Conservation (phyloP, 2,888 invertebrate species). For the Orgyia antiqua region DNA sequence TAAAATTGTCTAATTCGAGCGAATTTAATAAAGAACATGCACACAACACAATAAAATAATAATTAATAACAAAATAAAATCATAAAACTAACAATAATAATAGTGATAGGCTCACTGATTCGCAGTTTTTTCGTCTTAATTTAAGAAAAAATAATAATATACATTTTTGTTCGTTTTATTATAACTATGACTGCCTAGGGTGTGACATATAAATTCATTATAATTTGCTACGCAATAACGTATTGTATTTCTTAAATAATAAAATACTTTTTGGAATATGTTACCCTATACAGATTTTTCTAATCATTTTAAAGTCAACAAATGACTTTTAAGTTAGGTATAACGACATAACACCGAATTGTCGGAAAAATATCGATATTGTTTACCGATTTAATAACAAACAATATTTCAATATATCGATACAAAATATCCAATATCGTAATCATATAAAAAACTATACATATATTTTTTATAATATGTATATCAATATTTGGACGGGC, state of each 20-base stretch:
- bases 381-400: too few species aligned
- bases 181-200: slow-evolving; percentile 6
- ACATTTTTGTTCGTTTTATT: slow-evolving; percentile 23
- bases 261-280: background rate
- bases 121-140: slow-evolving; percentile 14
- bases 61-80: slow-evolving; percentile 27
- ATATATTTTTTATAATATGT: too few species aligned
- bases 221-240: background rate
- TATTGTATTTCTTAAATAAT: background rate
- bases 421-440: too few species aligned
- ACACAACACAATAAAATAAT: slow-evolving; percentile 26
- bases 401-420: too few species aligned
- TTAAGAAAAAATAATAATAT: slow-evolving; percentile 16
- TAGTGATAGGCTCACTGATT: slow-evolving; percentile 33
- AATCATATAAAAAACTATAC: too few species aligned
- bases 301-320: slow-evolving; percentile 11
- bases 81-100: slow-evolving; percentile 26
- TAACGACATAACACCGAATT: too few species aligned
- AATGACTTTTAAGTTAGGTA: too few species aligned
- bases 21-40: slow-evolving; percentile 25
- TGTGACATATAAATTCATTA: slow-evolving; percentile 5
- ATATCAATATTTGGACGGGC: too few species aligned
- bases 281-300: background rate
- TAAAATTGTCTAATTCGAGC: slow-evolving; percentile 31
- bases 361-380: too few species aligned